A percentile compares a stretch with the other conserved stretches of the same genome.
Evolutionary conservation across 2,113 vertebrate genomes (phyloP).

Genomic region (Chiloscyllium plagiosum): DNA sequence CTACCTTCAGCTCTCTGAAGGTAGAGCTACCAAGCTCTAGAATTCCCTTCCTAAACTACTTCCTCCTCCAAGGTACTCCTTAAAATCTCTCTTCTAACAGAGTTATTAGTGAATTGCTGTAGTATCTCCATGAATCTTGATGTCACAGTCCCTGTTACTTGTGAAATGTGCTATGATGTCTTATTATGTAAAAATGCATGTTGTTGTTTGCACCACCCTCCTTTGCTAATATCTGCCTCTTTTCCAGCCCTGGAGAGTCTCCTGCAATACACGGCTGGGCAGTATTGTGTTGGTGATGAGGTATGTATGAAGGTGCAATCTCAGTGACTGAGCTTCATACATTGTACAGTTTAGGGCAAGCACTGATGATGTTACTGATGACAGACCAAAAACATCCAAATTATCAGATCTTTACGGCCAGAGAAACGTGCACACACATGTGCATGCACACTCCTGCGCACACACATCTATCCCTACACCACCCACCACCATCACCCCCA

Average conservation of each 20-base stretch:
- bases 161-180: neutral
- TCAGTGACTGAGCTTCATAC: neutral
- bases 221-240: neutral
- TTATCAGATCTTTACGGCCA: neutral
- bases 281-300: slow-evolving; percentile 82
- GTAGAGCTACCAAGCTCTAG: neutral
- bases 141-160: neutral
- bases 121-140: neutral
- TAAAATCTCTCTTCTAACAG: neutral
- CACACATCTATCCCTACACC: too few relatives aligned
- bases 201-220: neutral
- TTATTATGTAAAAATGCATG: neutral
- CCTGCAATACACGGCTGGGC: slow-evolving; percentile 72
- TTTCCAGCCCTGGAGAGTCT: slow-evolving; percentile 75
- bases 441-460: too few relatives aligned
- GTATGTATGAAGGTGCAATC: slow-evolving; percentile 53
- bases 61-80: neutral
- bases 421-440: too few relatives aligned
- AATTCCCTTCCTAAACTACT: neutral
- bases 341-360: neutral
- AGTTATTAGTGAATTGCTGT: neutral
- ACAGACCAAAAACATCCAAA: neutral
- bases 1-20: neutral
- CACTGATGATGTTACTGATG: too few relatives aligned
- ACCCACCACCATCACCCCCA: too few relatives aligned